These are phyloP conservation scores for Aspiorhynchus laticeps DNA, from an alignment of 2,113 vertebrate genomes.

Conservation along the genomic window DNA sequence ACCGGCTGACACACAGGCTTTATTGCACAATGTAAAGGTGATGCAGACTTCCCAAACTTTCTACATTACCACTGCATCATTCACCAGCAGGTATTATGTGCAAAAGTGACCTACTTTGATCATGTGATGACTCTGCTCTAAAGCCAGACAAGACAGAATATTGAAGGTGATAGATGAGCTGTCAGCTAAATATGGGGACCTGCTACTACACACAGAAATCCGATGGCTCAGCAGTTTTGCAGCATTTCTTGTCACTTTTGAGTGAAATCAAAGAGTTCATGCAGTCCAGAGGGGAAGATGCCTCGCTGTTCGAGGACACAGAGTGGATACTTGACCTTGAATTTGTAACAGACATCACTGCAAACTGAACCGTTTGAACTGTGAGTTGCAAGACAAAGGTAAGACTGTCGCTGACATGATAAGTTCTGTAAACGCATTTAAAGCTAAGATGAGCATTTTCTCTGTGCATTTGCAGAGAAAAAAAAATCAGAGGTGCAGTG, in stretches of 20 bases:
- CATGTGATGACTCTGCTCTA: slow-evolving; percentile 52
- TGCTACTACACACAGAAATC: slow-evolving; percentile 52
- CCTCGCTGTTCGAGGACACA: slow-evolving; percentile 36
- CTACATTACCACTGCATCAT: slow-evolving; percentile 59
- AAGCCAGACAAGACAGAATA: slow-evolving; percentile 52
- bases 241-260: slow-evolving; percentile 52
- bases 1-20: slow-evolving; percentile 46
- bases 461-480: slow-evolving; percentile 55
- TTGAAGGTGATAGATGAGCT: slow-evolving; percentile 58
- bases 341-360: slow-evolving; percentile 56
- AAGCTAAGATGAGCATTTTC: slow-evolving; percentile 59
- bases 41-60: slow-evolving; percentile 53
- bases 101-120: slow-evolving; percentile 49
- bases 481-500: slow-evolving; percentile 53
- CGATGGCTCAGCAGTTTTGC: slow-evolving; percentile 54
- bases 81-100: slow-evolving; percentile 55
- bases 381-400: slow-evolving; percentile 60
- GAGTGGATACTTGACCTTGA: slow-evolving; percentile 56
- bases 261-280: slow-evolving; percentile 54
- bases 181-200: slow-evolving; percentile 59
- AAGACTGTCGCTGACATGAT: slow-evolving; percentile 55
- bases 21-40: slow-evolving; percentile 52
- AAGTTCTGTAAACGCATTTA: slow-evolving; percentile 57
- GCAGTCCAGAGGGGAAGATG: slow-evolving; percentile 47
- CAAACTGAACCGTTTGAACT: slow-evolving; percentile 61